A percentile compares a stretch with the other conserved stretches of the same genome.
These are phyloP conservation scores for Strigamia crassipes DNA, from an alignment of 2,888 invertebrate genomes.

Conservation along the genomic window DNA sequence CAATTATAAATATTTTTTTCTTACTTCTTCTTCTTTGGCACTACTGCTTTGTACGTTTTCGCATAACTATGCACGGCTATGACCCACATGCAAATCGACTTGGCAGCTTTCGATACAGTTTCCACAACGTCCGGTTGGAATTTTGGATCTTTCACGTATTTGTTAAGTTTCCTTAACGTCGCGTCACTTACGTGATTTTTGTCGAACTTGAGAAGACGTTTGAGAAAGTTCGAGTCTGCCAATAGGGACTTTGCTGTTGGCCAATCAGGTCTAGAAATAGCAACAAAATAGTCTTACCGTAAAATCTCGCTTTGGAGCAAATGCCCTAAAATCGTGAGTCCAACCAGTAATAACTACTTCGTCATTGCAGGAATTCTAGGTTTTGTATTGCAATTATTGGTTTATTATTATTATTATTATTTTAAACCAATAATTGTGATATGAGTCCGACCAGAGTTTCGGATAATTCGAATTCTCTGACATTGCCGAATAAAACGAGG, in stretches of 20 bases:
- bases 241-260: conserved; percentile 77
- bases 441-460: no score
- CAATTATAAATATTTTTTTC: no score
- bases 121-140: conserved; percentile 83
- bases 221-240: conserved; percentile 81
- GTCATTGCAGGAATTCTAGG: no score
- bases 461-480: no score
- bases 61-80: conserved; percentile 74
- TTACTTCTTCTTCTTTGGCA: background rate
- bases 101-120: conserved; percentile 84
- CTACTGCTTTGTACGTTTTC: background rate
- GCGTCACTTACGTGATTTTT: conserved; percentile 83
- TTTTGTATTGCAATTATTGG: no score
- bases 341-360: no score
- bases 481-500: no score
- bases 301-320: no score
- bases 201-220: conserved; percentile 79
- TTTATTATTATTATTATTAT: no score
- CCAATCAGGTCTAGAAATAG: conserved; percentile 78
- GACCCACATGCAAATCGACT: conserved; percentile 91
- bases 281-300: background rate
- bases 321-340: no score
- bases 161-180: conserved; percentile 75
- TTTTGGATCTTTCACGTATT: conserved; percentile 81
- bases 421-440: no score